Percentiles rank a stretch among this genome's conserved stretches.
Evolutionary conservation across 2,113 vertebrate species (phyloP).

Genomic region (Tetrao urogallus): DNA sequence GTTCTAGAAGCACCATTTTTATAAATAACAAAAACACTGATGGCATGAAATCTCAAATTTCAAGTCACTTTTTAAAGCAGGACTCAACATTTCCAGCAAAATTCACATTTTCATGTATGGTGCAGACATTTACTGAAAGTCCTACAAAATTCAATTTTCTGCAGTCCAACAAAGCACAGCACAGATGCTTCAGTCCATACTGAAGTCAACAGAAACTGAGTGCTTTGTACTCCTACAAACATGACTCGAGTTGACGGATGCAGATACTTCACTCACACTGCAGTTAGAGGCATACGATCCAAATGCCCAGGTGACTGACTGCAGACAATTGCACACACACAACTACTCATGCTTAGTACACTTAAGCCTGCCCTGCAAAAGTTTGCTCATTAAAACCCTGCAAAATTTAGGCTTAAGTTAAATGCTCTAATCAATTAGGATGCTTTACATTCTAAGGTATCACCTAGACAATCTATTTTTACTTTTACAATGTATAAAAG

Average conservation of each 20-base stretch:
- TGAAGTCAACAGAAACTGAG: neutral
- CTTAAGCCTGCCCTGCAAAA: neutral
- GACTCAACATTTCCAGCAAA: neutral
- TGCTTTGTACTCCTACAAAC: neutral
- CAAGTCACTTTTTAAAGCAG: neutral
- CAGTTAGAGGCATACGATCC: rapidly evolving
- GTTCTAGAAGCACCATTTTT: neutral
- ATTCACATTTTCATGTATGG: neutral
- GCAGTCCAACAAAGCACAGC: neutral
- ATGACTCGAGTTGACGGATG: neutral
- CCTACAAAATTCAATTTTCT: neutral
- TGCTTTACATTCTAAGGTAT: neutral
- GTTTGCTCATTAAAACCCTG: neutral
- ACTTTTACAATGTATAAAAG: neutral
- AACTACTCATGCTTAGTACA: neutral
- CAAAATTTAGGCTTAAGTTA: neutral
- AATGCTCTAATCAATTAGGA: neutral
- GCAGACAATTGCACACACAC: neutral
- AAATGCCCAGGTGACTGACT: rapidly evolving
- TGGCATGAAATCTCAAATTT: neutral
- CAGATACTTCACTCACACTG: neutral
- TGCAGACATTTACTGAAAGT: neutral
- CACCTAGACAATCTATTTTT: neutral
- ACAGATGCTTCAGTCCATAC: neutral
- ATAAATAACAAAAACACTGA: neutral